Base-by-base conservation (phyloP, 1,140 invertebrate genomes). In the Heliothis virescens region DNA sequence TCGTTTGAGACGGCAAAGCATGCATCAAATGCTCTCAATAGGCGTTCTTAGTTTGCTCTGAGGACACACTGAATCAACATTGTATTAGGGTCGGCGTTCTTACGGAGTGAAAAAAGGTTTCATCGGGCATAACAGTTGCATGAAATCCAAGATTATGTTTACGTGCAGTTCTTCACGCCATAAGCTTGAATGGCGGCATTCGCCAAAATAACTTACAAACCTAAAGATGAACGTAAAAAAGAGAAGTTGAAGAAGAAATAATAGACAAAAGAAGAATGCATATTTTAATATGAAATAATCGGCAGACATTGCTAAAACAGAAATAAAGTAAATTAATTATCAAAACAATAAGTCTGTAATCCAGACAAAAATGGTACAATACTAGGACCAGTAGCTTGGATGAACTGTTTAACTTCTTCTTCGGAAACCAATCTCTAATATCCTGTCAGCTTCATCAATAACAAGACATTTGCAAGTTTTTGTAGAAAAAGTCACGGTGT, bases 31-130 rank as follows among this genome's bases (percentile, higher is more conserved):
- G n/a, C n/a, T n/a, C n/a, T n/a, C n/a, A n/a, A n/a, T n/a, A n/a
- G n/a, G n/a, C n/a, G n/a, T 99, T 99, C 84, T 98, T 96, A 0
- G 98, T 99, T 88, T 99, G 98, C 26, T n/a, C n/a, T n/a, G 99
- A 99, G 0, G 99, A n/a, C n/a, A n/a, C 99, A 95, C 99, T 99
- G 90, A 99, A 99, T n/a, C 48, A 99, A 92, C 98, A 99, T 99
- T 0, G 99, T 99, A 95, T 99, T n/a, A n/a, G n/a, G n/a, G 99
- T 80, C 99, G 96, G 71, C 97, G 96, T 95, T 99, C 98, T 99
- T 90, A n/a, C n/a, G 63, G 95, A 85, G 81, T 63, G 47, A 75
- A 50, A n/a, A 78, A 74, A 71, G 21, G 57, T 60, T 55, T 59
- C 47, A 53, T 71, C 52, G 15, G 50, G 2, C 1, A 26, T 26